phyloP scores from a whole-genome alignment of 1,140 invertebrate genomes.

The Choristoneura fumiferana region DNA sequence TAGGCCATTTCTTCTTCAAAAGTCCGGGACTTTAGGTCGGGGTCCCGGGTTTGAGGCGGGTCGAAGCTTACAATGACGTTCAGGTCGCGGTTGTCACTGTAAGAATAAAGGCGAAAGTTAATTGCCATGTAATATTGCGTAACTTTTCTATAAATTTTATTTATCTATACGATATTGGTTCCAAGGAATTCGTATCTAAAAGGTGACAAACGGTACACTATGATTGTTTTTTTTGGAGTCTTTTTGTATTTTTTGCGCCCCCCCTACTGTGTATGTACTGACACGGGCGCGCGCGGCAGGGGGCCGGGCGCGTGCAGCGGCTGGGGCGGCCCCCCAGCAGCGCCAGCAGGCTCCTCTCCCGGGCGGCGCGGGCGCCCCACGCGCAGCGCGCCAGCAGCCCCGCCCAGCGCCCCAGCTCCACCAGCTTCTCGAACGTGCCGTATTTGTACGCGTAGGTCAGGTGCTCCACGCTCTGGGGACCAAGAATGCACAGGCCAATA shows the following conservation, averaged over 20 bases:
- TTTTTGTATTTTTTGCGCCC: too few species aligned
- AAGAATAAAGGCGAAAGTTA: conserved; percentile 14
- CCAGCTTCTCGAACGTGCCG: conserved; percentile 94
- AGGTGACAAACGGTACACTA: too few species aligned
- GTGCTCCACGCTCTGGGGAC: conserved; percentile 91
- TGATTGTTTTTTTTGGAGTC: too few species aligned
- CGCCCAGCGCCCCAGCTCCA: conserved; percentile 93
- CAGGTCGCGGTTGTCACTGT: conserved; percentile 81
- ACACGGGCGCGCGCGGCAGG: conserved; percentile 73
- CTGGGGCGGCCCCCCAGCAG: conserved; percentile 78
- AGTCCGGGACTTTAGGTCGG: conserved; percentile 81
- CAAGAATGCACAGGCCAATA: too few species aligned
- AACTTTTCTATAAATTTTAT: too few species aligned
- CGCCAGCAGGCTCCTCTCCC: conserved; percentile 90
- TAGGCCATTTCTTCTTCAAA: conserved; percentile 66
- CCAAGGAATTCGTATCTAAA: too few species aligned
- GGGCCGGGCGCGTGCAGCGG: conserved; percentile 48
- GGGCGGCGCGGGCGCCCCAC: conserved; percentile 86
- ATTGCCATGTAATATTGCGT: background rate
- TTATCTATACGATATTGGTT: too few species aligned
- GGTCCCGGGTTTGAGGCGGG: conserved; percentile 83
- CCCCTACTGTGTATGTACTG: too few species aligned
- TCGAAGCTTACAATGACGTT: conserved; percentile 80
- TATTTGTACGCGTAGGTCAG: conserved; percentile 95
- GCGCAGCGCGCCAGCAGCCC: conserved; percentile 90